Evolutionary conservation across 37 sponge, comb jelly and placozoan species (phyloP).

Genomic region (Ephydatia muelleri): DNA sequence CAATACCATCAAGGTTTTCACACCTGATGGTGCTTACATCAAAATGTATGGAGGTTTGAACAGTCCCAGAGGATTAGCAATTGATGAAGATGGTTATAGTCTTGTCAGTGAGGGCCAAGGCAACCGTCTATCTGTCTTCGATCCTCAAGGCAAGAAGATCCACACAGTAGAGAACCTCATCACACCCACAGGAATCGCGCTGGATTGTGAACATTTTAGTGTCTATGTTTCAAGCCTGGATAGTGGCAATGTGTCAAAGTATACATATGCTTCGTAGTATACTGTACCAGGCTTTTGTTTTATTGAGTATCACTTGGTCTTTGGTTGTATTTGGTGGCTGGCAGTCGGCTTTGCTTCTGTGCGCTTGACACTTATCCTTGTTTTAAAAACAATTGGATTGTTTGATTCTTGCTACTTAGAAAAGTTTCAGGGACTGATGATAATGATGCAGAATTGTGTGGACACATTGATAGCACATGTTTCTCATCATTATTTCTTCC

Average conservation of each 20-base stretch:
- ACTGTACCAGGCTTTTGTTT: too few species aligned
- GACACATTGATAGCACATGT: too few species aligned
- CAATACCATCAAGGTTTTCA: constrained; percentile 24
- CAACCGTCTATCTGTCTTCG: constrained; percentile 8
- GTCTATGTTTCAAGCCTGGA: constrained; percentile 5
- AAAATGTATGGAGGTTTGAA: constrained; percentile 14
- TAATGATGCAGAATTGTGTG: too few species aligned
- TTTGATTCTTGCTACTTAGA: too few species aligned
- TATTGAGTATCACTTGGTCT: too few species aligned
- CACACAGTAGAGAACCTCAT: not conserved
- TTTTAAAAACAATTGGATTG: too few species aligned
- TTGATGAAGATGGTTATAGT: constrained; percentile 44
- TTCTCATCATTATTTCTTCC: too few species aligned
- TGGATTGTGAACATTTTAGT: not conserved
- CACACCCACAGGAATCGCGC: constrained; percentile 4
- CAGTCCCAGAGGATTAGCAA: constrained; percentile 39
- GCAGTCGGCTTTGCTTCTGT: too few species aligned
- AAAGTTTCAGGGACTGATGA: too few species aligned
- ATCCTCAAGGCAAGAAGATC: constrained; percentile 11
- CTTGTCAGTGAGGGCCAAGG: constrained; percentile 11
- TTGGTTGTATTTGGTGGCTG: too few species aligned
- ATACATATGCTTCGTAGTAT: too few species aligned
- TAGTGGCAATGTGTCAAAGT: constrained; percentile 1
- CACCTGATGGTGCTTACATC: constrained; percentile 17
- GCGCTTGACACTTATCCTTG: too few species aligned